phyloP scores from a whole-genome alignment of 2,797 vertebrate genomes.

The Austrolebias charrua region DNA sequence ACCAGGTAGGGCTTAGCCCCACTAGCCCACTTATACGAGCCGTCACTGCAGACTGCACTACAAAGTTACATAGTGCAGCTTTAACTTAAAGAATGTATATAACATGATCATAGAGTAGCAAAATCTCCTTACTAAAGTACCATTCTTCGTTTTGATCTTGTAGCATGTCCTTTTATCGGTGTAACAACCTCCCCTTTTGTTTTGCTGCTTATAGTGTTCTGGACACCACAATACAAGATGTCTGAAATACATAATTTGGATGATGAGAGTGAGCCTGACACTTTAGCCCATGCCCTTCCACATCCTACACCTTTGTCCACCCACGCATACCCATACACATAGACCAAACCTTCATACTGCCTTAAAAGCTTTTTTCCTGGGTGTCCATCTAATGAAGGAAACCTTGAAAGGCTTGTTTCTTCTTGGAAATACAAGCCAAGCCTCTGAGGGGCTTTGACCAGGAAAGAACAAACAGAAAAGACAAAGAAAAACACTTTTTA shows the following conservation, averaged over 20 bases:
- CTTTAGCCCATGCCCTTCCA: slow-evolving; percentile 23
- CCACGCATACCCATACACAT: slow-evolving; percentile 42
- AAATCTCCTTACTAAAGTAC: slow-evolving; percentile 1
- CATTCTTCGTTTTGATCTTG: slow-evolving; percentile 2
- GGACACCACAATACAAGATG: slow-evolving; percentile 17
- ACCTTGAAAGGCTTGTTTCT: slow-evolving; percentile 72
- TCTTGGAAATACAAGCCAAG: slow-evolving; percentile 58
- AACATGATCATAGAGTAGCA: neutral
- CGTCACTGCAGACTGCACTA: no score
- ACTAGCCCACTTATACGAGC: no score
- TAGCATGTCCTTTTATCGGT: neutral
- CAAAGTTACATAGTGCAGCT: no score
- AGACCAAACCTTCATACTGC: slow-evolving; percentile 15
- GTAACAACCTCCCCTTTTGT: slow-evolving; percentile 16
- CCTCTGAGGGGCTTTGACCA: slow-evolving; percentile 60
- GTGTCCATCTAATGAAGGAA: slow-evolving; percentile 73
- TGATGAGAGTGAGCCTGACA: slow-evolving; percentile 66
- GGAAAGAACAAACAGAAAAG: slow-evolving; percentile 59
- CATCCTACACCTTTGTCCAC: slow-evolving; percentile 14
- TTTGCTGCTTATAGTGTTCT: slow-evolving; percentile 16
- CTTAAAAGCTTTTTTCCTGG: slow-evolving; percentile 67
- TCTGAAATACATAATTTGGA: slow-evolving; percentile 36
- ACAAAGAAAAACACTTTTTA: slow-evolving; percentile 63
- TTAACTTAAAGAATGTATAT: no score
- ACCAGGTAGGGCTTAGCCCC: no score